Evolutionary conservation across 64 coral and sea anemone genomes (phyloP), one percentile per base, ranked within the genome.

Genomic region (Montipora foliosa): DNA sequence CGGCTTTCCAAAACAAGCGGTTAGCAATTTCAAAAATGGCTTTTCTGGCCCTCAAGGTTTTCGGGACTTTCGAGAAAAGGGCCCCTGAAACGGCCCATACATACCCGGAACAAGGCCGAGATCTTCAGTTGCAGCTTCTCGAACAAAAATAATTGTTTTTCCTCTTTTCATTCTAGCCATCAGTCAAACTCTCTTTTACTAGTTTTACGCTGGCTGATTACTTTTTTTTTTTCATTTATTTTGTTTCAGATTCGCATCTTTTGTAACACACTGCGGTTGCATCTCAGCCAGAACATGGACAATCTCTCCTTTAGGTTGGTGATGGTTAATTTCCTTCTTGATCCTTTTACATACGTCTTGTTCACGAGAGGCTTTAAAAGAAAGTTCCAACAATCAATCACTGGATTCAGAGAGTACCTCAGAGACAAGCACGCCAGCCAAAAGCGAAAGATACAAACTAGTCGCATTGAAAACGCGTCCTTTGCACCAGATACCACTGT

Each of bases 311-410:
- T 80, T n/a, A 93, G 52, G 50, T 59, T 93, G 5, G 74, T 87
- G 20, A 5, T 53, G 0, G 45, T 61, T 11, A 87, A 77, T 79
- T 93, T 93, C 50, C 11, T 88, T 7, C 66, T 82, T 11, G 87
- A 93, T 87, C 84, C 92, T 6, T 93, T 93, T 22, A 79, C 77
- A 17, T 93, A 93, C 47, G 92, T 88, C 6, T 9, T 93, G 49
- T 93, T 93, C 67, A 88, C 78, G 67, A 74, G 17, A 45, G 79
- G 78, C 45, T 93, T 93, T 61, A 88, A 88, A 75, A 47, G 83
- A 37, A 93, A 85, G 0, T 51, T 93, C 15, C 16, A 24, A 44
- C 82, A 17, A 3, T 86, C 66, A 44, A 49, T 86, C 47, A 71
- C 62, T 24, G 66, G 71, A 16, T 3, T 86, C 15, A n/a, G 64